Conservation (phyloP, 2,113 vertebrate genomes). For the Typhlomys cinereus region DNA sequence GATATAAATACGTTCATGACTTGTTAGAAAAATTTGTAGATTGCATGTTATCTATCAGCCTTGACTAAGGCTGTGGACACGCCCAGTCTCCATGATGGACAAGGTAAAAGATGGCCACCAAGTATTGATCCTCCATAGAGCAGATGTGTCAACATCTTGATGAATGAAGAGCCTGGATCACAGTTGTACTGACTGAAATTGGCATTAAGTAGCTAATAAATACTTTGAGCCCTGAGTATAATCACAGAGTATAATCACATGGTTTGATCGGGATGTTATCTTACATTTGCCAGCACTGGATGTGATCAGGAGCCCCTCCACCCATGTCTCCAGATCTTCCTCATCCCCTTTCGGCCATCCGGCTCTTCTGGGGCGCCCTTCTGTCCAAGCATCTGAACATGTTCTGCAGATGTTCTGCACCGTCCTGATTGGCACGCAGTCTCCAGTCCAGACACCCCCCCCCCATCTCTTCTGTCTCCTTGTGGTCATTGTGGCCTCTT, state of each 20-base stretch:
- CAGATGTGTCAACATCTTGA: neutral
- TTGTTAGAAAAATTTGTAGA: neutral
- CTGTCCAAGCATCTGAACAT: neutral
- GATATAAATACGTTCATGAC: neutral
- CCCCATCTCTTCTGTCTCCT: neutral
- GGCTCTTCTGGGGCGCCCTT: neutral
- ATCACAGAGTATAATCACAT: too few species aligned
- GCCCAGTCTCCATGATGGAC: neutral
- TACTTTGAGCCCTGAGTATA: too few species aligned
- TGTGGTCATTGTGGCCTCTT: neutral
- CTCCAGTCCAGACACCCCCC: neutral
- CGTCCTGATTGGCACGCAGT: neutral
- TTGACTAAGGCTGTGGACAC: neutral
- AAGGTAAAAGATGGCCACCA: neutral
- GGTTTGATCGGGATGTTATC: too few species aligned
- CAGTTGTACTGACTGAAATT: neutral
- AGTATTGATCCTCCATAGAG: neutral
- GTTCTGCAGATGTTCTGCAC: neutral
- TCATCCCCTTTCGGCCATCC: accelerated
- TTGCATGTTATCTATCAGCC: neutral
- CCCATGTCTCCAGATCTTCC: neutral
- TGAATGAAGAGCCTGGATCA: neutral
- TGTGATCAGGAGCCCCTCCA: neutral
- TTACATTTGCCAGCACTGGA: neutral
- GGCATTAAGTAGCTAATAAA: neutral